Evolutionary conservation across 92 coral and sea anemone genomes (phyloP), one percentile per base, ranked within the genome.

Genomic region (Phenganax marumi): DNA sequence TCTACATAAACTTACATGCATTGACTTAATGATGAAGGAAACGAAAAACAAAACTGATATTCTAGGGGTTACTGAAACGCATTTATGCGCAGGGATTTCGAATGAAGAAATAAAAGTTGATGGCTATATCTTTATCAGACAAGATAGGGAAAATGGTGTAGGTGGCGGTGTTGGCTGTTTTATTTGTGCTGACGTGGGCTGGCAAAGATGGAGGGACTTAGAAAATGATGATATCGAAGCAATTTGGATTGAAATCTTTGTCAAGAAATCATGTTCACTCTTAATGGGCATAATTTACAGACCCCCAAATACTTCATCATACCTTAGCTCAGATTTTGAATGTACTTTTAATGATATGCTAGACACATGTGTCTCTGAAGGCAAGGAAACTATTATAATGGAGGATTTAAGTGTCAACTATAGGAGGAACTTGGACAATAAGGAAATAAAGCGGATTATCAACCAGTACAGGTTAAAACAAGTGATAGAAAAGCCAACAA

Each of bases 331-430:
- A 26, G 39, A 19, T 7, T 87, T 51, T 12, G 52, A 22, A 84
- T 47, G 19, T 81, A 80, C 51, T 33, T 51, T 50, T 50, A 57
- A 23, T 33, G 68, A 19, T 81, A 81, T 22, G 76, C 81, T 62
- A 73, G 80, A 54, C 60, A 17, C 60, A 54, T 10, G 60, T 54
- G 60, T 54, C 60, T 79, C 80, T 5, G 90, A 88, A 22, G 68
- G 84, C 58, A 87, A 87, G 81, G 90, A 87, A 70, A 10, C 79
- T 2, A 51, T 77, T 8, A 21, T 84, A 17, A 83, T 82, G 10
- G 87, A 87, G 18, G 87, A 87, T 58, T 76, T 87, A 63, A 87
- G 83, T 66, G 84, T 50, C 64, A 65, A 87, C 60, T 84, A 83
- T 60, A 50, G 84, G 12, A 80, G 54, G 73, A 17, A 73, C 80